Base-by-base conservation (phyloP, 23 tunicate genomes). In the Trididemnum miniatum region DNA sequence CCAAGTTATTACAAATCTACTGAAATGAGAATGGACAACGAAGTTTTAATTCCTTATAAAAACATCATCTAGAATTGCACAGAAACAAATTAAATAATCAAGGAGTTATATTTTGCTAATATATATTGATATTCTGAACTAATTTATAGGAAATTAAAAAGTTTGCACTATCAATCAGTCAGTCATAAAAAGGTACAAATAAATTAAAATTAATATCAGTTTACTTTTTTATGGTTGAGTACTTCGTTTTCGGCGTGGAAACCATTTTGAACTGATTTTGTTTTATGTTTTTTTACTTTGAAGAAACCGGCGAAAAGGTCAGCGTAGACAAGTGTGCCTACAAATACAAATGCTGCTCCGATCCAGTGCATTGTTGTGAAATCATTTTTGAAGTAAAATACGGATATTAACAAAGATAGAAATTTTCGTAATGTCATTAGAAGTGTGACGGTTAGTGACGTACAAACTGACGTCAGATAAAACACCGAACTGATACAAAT, bases 401-500 rank as follows among this genome's bases (percentile, higher is more conserved):
- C 92, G 7, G 99, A 95, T 23, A 95, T 65, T 2, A 90, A 31
- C 29, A 95, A 54, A 33, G 99, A 95, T 0, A 86, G 71, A 72
- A 95, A 95, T 75, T 95, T 95, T 1, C 99, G 80, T 23, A 95
- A 76, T 20, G 99, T 95, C 28, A 95, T 80, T 28, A 95, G 35
- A 63, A 95, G 77, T 15, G 99, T 95, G 9, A 95, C 99, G 2
- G 99, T 86, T 0, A 95, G 84, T 3, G 96, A 89, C 5, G 96
- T 66, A 76, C 87, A 83, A 5, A 88, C 92, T 0, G 92, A 67
- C 0, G 85, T 83, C 0, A 95, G 84, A 82, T 89, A 83, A 80
- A 95, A 95, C 23, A 95, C 90, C 20, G 88, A 90, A n/a, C 96
- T 83, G 59, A 95, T 95, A 60, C 99, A 95, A 36, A 95, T 72